Percentiles rank a stretch among this genome's conserved stretches.
Conservation (phyloP, 2,888 invertebrate genomes). For the Dioctria rufipes region DNA sequence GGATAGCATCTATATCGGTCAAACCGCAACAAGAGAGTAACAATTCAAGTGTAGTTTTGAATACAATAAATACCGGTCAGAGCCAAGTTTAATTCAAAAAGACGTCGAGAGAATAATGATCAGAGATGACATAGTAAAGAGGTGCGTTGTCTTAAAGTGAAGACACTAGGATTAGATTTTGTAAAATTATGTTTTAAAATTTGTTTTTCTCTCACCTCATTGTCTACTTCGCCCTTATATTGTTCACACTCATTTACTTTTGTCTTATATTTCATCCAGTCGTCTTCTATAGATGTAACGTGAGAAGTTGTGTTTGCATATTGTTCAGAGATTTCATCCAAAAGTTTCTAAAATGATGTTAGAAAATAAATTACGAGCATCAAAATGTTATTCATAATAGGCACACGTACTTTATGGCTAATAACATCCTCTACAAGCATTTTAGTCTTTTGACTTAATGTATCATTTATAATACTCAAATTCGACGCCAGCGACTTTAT, state of each 20-base stretch:
- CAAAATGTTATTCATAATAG: too few species aligned
- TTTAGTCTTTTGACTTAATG: slow-evolving; percentile 66
- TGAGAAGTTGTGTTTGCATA: slow-evolving; percentile 68
- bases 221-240: slow-evolving; percentile 64
- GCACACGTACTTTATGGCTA: slow-evolving; percentile 64
- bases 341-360: slow-evolving; percentile 62
- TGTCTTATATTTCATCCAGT: slow-evolving; percentile 67
- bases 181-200: too few species aligned
- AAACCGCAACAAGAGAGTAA: too few species aligned
- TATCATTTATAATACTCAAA: slow-evolving; percentile 66
- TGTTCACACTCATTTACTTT: slow-evolving; percentile 64
- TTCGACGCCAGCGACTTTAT: slow-evolving; percentile 64
- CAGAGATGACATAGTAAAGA: too few species aligned
- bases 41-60: too few species aligned
- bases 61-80: too few species aligned
- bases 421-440: slow-evolving; percentile 65
- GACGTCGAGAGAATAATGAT: too few species aligned
- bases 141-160: too few species aligned
- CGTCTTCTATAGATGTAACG: slow-evolving; percentile 67
- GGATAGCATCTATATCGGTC: too few species aligned
- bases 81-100: too few species aligned
- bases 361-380: neutral
- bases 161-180: too few species aligned
- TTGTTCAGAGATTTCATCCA: slow-evolving; percentile 67
- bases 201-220: slow-evolving; percentile 63